Evolutionary conservation across 2,113 vertebrate genomes (phyloP).

Genomic region (Otocyon megalotis): DNA sequence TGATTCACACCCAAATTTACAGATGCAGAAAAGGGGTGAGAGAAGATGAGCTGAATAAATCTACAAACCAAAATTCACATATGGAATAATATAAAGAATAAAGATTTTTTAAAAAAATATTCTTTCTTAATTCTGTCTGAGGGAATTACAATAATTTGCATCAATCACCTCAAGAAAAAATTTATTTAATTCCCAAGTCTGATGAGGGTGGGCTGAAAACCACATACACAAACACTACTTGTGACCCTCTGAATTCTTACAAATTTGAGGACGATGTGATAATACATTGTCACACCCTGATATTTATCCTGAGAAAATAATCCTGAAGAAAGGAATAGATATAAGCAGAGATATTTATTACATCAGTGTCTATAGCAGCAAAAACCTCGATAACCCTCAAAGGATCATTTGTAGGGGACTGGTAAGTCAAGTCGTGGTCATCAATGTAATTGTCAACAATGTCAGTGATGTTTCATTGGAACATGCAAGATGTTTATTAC

Average conservation of each 20-base stretch:
- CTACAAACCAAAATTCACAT: background rate
- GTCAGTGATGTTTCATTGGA: background rate
- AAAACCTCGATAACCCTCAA: background rate
- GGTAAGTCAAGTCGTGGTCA: background rate
- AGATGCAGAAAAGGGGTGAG: background rate
- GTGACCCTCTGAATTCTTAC: background rate
- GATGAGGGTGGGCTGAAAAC: background rate
- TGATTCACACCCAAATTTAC: background rate
- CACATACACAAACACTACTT: background rate
- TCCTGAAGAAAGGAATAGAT: background rate
- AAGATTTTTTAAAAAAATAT: background rate
- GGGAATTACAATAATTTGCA: background rate
- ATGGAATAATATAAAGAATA: background rate
- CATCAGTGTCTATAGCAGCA: background rate
- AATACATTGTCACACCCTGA: background rate
- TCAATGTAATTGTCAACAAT: background rate
- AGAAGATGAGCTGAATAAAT: background rate
- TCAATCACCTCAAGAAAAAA: background rate
- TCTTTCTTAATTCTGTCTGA: constrained; percentile 22
- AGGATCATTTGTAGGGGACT: background rate
- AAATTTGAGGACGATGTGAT: background rate
- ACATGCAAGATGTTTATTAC: background rate
- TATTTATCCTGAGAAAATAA: background rate
- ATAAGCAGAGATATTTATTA: background rate
- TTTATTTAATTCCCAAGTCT: background rate